Evolutionary conservation across 2,888 invertebrate genomes (phyloP), one percentile per base, ranked within the genome.

Genomic region (Notodonta ziczac): DNA sequence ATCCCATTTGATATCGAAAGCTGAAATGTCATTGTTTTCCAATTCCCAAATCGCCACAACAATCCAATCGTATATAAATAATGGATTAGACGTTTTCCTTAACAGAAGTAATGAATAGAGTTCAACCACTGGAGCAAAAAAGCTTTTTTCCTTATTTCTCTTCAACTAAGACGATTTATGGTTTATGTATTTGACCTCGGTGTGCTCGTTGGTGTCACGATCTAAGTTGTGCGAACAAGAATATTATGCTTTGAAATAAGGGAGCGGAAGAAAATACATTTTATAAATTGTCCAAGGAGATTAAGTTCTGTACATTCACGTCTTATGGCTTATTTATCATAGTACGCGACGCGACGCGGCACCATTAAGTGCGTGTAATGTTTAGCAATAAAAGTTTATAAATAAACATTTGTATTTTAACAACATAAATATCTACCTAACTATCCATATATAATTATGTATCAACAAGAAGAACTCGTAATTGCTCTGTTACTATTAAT

Each of bases 141-240:
- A 73, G 71, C 76, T 81, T 82, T 86, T 83, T 80, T 77, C 78
- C 76, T 80, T 80, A 84, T 85, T 86, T 85, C 81, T 82, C 75
- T 78, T 79, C 77, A 70, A 83, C 79, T 77, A 79, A 82, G 82
- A 83, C 83, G 81, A 89, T 89, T 89, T 89, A 89, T 87, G 81
- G 86, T 83, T 88, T 87, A 87, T 88, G 82, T 88, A 81, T 87
- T 86, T 86, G 88, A 87, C 89, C 89, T 88, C 87, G 84, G 78
- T 77, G 69, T 78, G 73, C 77, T 80, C 81, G 76, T 77, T 78
- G 75, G 76, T 80, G 84, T 83, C 86, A 82, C 80, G 85, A 85
- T 84, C 80, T 81, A 86, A 85, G 79, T 86, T 80, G 77, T 81
- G 78, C 74, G 82, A 82, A 84, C 78, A 78, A 83, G 81, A 85